phyloP scores from a whole-genome alignment of 2,888 invertebrate genomes.

The Morpho deidamia region DNA sequence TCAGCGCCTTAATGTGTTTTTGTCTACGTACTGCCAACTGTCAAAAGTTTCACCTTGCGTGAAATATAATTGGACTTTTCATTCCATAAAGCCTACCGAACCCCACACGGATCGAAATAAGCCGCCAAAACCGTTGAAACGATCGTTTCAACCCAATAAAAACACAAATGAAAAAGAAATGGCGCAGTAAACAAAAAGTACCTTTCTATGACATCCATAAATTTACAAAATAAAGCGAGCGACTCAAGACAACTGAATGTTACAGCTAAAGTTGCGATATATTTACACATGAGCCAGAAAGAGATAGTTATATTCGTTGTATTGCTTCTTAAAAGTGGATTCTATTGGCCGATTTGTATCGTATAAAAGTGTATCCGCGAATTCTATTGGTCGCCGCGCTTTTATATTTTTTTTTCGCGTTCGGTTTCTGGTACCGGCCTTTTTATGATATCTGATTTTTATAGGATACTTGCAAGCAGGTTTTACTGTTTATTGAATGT shows the following conservation, averaged over 20 bases:
- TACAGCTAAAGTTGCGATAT: slow-evolving; percentile 29
- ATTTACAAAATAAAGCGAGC: slow-evolving; percentile 31
- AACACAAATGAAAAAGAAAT: slow-evolving; percentile 33
- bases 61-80: background rate
- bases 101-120: slow-evolving; percentile 10
- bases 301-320: slow-evolving; percentile 40
- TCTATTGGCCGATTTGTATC: slow-evolving; percentile 54
- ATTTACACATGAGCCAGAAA: slow-evolving; percentile 35
- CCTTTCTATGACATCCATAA: slow-evolving; percentile 30
- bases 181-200: slow-evolving; percentile 37
- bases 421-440: slow-evolving; percentile 28
- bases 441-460: slow-evolving; percentile 57
- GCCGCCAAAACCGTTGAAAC: slow-evolving; percentile 26
- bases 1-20: too few species aligned
- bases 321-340: slow-evolving; percentile 46
- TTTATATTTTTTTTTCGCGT: slow-evolving; percentile 37
- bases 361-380: slow-evolving; percentile 43
- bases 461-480: slow-evolving; percentile 52
- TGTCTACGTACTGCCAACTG: too few species aligned
- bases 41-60: too few species aligned
- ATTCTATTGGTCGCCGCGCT: slow-evolving; percentile 37
- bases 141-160: slow-evolving; percentile 30
- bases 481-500: slow-evolving; percentile 40
- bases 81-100: background rate
- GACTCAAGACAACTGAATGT: slow-evolving; percentile 28